Base-by-base conservation (phyloP, 2,797 vertebrate genomes). In the Leucoraja ocellata region DNA sequence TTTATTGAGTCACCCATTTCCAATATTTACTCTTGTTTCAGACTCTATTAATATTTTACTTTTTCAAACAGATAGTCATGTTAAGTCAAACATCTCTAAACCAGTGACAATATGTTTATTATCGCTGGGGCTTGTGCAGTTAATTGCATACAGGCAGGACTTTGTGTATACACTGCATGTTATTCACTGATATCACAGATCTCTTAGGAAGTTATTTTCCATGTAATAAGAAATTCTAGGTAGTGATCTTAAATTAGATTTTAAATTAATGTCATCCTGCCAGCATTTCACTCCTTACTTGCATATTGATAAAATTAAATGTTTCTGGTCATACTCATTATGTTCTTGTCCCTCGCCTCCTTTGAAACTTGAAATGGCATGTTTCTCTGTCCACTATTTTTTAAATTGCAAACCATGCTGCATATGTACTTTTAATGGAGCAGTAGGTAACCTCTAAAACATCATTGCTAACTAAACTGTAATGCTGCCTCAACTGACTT, bases 41-140 rank as follows among this genome's bases (percentile, higher is more conserved):
- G 73, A 91, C 11, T 39, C 23, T 16, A n/a, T 91, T 91, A 88
- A 32, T 88, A 65, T 65, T 63, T 65, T 65, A 88, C n/a, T 88
- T 28, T 25, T 58, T 83, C 9, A 10, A 58, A 25, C 58, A 86
- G 21, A 73, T 74, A 91, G 71, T 36, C 39, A 36, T 54, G 21
- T 54, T 46, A 73, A 91, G 25, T 54, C 88, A 39, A 91, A 28
- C 65, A 74, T 46, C 25, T 3, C 10, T 73, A 39, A 91, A 21
- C 21, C 68, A 71, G 16, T 18, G 28, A 68, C 11, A 71, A 71
- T 73, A 74, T 68, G 32, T 88, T 32, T 16, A 32, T 54, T 61
- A 65, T 7, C n/a, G 4, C 71, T 68, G 18, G 32, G 18, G n/a
- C 36, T 71, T 91, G 63, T 21, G 23, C n/a, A 91, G 63, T 68